phyloP scores from a whole-genome alignment of 2,113 vertebrate genomes.

The Chauna torquata region DNA sequence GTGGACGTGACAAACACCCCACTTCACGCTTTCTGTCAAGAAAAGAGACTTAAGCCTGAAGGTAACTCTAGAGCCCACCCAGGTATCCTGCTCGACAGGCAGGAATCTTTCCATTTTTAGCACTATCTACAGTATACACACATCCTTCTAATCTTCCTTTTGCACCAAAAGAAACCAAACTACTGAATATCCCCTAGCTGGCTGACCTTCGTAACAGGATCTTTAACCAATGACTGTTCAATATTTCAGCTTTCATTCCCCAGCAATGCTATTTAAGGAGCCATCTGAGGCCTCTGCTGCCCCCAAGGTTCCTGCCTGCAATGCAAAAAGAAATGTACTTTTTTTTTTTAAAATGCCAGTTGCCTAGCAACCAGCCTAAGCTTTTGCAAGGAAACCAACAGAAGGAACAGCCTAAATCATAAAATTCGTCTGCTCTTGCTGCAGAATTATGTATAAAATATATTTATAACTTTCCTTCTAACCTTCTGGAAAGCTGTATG shows the following conservation, averaged over 20 bases:
- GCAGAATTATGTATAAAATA: constrained; percentile 28
- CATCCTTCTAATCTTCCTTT: background rate
- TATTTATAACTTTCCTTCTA: constrained; percentile 45
- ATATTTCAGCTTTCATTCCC: constrained; percentile 65
- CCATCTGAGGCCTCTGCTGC: constrained; percentile 54
- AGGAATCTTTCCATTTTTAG: constrained; percentile 29
- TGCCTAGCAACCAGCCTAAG: constrained; percentile 79
- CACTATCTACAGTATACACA: background rate
- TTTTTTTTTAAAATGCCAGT: constrained; percentile 59
- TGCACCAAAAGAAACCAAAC: constrained; percentile 38
- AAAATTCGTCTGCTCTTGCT: constrained; percentile 51
- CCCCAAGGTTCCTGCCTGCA: constrained; percentile 61
- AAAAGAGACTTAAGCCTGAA: background rate
- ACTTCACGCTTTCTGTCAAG: background rate
- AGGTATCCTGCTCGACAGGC: background rate
- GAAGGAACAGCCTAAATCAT: constrained; percentile 68
- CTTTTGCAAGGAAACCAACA: constrained; percentile 66
- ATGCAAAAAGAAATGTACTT: constrained; percentile 59
- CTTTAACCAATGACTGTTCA: constrained; percentile 53
- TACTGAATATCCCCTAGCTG: background rate
- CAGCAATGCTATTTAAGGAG: constrained; percentile 77
- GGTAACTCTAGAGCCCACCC: constrained; percentile 18
- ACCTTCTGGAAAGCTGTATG: constrained; percentile 45
- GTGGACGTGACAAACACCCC: background rate
- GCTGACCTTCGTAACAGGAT: constrained; percentile 61